A percentile compares a stretch with the other conserved stretches of the same genome.
These are phyloP conservation scores for Allobates femoralis DNA, from an alignment of 2,797 vertebrate species.

Conservation along the genomic window DNA sequence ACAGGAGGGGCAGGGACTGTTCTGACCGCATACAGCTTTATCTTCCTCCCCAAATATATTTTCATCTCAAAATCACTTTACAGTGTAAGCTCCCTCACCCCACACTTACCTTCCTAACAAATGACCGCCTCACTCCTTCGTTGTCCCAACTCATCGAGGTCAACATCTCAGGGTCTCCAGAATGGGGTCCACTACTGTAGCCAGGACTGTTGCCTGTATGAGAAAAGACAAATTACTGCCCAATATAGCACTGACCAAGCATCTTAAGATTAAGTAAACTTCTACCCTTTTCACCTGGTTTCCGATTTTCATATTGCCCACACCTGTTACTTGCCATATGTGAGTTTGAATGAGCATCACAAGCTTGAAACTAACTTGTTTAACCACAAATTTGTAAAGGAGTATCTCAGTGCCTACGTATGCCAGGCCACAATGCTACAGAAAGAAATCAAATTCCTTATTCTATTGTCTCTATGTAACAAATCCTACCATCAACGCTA, in stretches of 20 bases:
- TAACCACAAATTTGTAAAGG: too few relatives aligned
- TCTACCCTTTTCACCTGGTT: too few relatives aligned
- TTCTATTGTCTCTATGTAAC: not conserved
- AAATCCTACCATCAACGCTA: not conserved
- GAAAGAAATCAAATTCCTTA: not conserved
- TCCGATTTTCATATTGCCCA: too few relatives aligned
- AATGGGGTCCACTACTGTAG: slow-evolving; percentile 74
- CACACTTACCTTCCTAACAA: slow-evolving; percentile 89
- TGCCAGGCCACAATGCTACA: not conserved
- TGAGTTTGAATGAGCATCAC: too few relatives aligned
- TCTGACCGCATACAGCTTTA: not conserved
- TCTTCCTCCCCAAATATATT: not conserved
- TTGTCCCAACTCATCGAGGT: slow-evolving; percentile 91
- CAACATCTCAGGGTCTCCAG: slow-evolving; percentile 85
- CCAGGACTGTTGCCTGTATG: slow-evolving; percentile 77
- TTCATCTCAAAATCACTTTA: not conserved
- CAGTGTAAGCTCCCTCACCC: not conserved
- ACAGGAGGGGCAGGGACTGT: too few relatives aligned
- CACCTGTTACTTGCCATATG: too few relatives aligned
- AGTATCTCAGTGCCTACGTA: too few relatives aligned
- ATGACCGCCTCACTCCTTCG: slow-evolving; percentile 83
- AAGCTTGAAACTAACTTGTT: too few relatives aligned
- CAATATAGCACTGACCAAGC: not conserved
- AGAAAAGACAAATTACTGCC: slow-evolving; percentile 7
- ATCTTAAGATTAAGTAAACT: too few relatives aligned